Evolutionary conservation across 2,113 vertebrate genomes (phyloP).

Genomic region (Paraplagusia blochii): DNA sequence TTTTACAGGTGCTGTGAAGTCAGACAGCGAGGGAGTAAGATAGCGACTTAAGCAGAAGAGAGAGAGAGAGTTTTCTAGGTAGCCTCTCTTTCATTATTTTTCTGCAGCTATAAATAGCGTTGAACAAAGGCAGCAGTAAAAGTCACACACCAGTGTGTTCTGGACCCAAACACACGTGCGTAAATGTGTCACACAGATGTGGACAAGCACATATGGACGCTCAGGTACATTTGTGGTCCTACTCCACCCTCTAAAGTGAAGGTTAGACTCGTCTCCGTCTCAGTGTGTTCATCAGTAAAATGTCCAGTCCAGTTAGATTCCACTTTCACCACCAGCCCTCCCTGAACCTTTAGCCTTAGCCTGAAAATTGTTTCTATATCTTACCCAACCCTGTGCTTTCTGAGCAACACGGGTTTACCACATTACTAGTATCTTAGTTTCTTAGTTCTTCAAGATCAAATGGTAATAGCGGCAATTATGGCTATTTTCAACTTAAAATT

Average conservation of each 20-base stretch:
- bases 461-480: no score
- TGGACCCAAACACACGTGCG: conserved; percentile 9
- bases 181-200: background rate
- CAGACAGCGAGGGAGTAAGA: conserved; percentile 19
- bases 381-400: no score
- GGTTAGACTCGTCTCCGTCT: background rate
- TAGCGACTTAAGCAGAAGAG: conserved; percentile 25
- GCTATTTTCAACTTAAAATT: no score
- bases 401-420: no score
- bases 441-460: no score
- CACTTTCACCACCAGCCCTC: no score
- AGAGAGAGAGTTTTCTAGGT: conserved; percentile 52
- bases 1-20: conserved; percentile 42
- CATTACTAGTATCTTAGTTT: no score
- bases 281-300: conserved; percentile 4
- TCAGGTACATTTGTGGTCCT: conserved; percentile 38
- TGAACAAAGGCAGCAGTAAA: conserved; percentile 69
- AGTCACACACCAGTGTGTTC: conserved; percentile 62
- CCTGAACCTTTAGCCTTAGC: no score
- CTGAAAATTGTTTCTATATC: no score
- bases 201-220: conserved; percentile 3
- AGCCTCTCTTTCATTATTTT: conserved; percentile 38
- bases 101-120: conserved; percentile 69
- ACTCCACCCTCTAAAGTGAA: conserved; percentile 41
- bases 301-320: no score